Conservation (phyloP, 2,888 invertebrate species). For the Archips crataeganus region DNA sequence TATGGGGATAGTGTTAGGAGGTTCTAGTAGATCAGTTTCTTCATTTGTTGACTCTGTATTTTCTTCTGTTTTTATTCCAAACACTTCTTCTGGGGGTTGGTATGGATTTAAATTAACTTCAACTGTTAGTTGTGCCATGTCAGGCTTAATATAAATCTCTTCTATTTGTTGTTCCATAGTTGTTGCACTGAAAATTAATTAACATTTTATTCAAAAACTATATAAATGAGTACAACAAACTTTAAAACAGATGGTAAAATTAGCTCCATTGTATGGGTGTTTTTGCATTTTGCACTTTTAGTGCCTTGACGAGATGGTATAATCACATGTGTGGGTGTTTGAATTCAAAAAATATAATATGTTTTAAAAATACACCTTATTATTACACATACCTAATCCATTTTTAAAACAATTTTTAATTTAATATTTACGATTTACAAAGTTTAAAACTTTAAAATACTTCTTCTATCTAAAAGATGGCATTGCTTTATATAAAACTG, state of each 20-base stretch:
- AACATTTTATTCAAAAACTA: background rate
- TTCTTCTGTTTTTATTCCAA: background rate
- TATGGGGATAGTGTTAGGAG: constrained; percentile 1
- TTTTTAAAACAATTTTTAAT: background rate
- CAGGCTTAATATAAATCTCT: constrained; percentile 28
- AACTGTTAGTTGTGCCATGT: constrained; percentile 23
- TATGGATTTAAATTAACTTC: constrained; percentile 26
- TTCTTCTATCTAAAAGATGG: background rate
- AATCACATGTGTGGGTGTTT: too few relatives aligned
- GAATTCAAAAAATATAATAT: too few relatives aligned
- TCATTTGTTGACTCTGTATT: background rate
- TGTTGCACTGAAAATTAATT: constrained; percentile 19
- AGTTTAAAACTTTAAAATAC: background rate
- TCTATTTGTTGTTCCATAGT: constrained; percentile 30
- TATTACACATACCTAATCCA: too few relatives aligned
- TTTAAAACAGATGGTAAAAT: too few relatives aligned
- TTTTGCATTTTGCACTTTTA: too few relatives aligned
- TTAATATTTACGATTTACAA: background rate
- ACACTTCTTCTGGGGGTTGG: constrained; percentile 15
- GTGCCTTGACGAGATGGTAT: too few relatives aligned
- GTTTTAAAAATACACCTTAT: too few relatives aligned
- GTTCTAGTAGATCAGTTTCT: background rate
- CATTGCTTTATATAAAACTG: background rate
- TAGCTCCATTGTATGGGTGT: too few relatives aligned
- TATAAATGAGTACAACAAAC: too few relatives aligned